Conservation (phyloP, 2,113 vertebrate genomes). For the Coracopsis vasa region DNA sequence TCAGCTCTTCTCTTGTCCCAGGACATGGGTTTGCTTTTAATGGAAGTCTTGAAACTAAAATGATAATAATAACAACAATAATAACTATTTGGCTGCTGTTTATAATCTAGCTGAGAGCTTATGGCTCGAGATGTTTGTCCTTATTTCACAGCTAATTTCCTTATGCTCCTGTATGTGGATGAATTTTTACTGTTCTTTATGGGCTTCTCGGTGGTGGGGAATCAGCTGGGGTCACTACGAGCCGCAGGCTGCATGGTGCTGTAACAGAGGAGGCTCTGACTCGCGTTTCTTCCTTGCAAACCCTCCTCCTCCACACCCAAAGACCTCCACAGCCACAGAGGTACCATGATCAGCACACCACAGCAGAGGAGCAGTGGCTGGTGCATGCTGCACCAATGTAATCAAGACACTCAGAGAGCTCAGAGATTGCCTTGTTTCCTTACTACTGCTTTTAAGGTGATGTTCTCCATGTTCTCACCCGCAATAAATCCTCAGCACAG, state of each 20-base stretch:
- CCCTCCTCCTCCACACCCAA: rapidly evolving
- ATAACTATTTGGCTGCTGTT: neutral
- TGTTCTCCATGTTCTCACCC: neutral
- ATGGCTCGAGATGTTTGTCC: neutral
- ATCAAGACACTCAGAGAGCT: rapidly evolving
- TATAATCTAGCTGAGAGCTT: neutral
- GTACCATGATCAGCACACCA: neutral
- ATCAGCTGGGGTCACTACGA: neutral
- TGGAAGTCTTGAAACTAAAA: neutral
- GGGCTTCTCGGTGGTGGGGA: neutral
- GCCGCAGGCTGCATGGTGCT: neutral
- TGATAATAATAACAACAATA: neutral
- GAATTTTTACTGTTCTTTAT: neutral
- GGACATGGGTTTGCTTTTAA: neutral
- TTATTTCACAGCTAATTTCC: neutral
- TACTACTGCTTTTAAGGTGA: neutral
- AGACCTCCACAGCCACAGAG: neutral
- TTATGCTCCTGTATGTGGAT: neutral
- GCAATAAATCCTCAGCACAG: neutral
- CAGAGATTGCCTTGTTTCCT: neutral
- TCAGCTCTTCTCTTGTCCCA: neutral
- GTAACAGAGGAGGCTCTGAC: neutral
- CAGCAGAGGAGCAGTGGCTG: neutral
- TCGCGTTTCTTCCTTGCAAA: rapidly evolving
- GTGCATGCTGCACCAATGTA: rapidly evolving